These are phyloP conservation scores for Hippocampus guttulatus DNA, from an alignment of 2,113 vertebrate genomes.

Conservation along the genomic window DNA sequence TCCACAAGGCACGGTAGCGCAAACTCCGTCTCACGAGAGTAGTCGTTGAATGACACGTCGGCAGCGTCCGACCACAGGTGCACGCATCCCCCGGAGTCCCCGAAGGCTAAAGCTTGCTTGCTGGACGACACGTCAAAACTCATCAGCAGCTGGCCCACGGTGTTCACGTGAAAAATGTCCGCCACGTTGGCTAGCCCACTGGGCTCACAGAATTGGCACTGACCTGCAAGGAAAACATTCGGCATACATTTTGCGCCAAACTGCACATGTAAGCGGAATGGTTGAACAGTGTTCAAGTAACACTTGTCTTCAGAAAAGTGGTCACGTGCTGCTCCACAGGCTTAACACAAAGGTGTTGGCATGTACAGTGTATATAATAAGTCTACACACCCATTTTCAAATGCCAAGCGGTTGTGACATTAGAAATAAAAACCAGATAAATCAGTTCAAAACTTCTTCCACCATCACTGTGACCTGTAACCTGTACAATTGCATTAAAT, in stretches of 20 bases:
- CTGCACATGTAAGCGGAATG: not conserved
- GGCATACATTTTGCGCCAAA: not conserved
- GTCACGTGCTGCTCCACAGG: no score
- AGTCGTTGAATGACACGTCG: slow-evolving; percentile 87
- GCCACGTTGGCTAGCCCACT: slow-evolving; percentile 91
- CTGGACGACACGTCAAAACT: slow-evolving; percentile 93
- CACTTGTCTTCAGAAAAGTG: no score
- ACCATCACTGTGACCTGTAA: no score
- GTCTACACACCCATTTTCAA: no score
- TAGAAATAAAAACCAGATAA: no score
- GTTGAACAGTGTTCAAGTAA: no score
- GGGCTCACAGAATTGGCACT: slow-evolving; percentile 98
- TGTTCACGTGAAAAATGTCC: slow-evolving; percentile 93
- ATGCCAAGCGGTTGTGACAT: no score
- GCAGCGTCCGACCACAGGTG: slow-evolving; percentile 94
- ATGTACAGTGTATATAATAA: no score
- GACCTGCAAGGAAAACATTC: slow-evolving; percentile 67
- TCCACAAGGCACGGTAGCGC: slow-evolving; percentile 91
- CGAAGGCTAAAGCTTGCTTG: slow-evolving; percentile 93
- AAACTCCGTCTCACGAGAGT: slow-evolving; percentile 93
- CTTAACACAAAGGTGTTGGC: no score
- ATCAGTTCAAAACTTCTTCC: no score
- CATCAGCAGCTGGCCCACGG: slow-evolving; percentile 92
- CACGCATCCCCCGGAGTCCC: slow-evolving; percentile 91
- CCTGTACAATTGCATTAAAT: no score